A percentile compares a stretch with the other conserved stretches of the same genome.
Evolutionary conservation across 2,797 vertebrate genomes (phyloP).

Genomic region (Ctenosaura bakeri): DNA sequence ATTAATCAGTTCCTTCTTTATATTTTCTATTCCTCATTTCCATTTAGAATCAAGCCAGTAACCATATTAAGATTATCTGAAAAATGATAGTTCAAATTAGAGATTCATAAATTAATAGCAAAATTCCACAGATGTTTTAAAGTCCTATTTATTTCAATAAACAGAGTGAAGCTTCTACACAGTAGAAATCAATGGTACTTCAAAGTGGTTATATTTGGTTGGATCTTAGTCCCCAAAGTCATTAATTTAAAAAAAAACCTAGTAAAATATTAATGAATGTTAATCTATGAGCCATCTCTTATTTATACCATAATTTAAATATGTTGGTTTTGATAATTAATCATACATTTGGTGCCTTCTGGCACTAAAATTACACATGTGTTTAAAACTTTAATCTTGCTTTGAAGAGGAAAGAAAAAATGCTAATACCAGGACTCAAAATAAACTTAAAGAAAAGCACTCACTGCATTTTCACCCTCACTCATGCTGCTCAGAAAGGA

Average conservation of each 20-base stretch:
- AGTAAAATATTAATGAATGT: not conserved
- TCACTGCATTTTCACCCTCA: not conserved
- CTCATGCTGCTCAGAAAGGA: not conserved
- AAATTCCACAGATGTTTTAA: not conserved
- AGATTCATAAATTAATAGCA: constrained; percentile 6
- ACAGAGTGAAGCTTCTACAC: not conserved
- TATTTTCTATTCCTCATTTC: not conserved
- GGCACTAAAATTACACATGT: not conserved
- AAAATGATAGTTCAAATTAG: not conserved
- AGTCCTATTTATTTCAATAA: not conserved
- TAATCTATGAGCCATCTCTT: not conserved
- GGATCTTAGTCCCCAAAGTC: not conserved
- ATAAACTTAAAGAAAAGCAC: not conserved
- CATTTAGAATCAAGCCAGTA: not conserved
- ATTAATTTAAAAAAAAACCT: not conserved
- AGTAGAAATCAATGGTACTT: not conserved
- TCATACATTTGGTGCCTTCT: not conserved
- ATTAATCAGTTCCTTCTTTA: not conserved
- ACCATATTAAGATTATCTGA: not conserved
- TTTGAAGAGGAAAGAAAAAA: not conserved
- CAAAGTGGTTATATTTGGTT: not conserved
- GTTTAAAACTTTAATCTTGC: not conserved
- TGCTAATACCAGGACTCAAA: not conserved
- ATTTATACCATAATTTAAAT: constrained; percentile 10
- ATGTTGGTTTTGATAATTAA: not conserved